Base-by-base conservation (phyloP, 2,888 invertebrate genomes). In the Falcaria lacertinaria region DNA sequence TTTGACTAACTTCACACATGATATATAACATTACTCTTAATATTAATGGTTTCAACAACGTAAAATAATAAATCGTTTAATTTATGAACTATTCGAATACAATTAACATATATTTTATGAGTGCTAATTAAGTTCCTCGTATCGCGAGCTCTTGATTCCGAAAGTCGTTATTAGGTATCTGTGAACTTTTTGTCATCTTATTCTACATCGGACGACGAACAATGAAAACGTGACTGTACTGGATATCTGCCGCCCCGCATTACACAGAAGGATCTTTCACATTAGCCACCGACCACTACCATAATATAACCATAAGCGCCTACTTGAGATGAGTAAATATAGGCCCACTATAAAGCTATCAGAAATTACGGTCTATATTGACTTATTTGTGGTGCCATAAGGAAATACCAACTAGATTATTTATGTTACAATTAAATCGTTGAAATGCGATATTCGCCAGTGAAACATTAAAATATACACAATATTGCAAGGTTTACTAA, bases 151-250 rank as follows among this genome's bases (percentile, higher is more conserved):
- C 63, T 57, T 64, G 73, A 70, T 77, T 64, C 78, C 77, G 80
- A 77, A 80, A 80, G 77, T 81, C 84, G 87, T 89, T 73, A 85
- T 84, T 80, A 74, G 76, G 68, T 75, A 74, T 73, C 74, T 66
- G 74, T 75, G 78, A 76, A 79, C 75, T 87, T 88, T 86, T 88
- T 87, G 80, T 83, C 80, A 69, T 68, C 75, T 79, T 74, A 70
- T 66, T 66, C 65, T n/a, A n/a, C n/a, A n/a, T n/a, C n/a, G n/a
- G n/a, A n/a, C n/a, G n/a, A n/a, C 72, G 75, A 80, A 88, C 87
- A 87, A 88, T 87, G 87, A 80, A 64, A 80, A 87, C 89, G 89
- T 89, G 88, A 87, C 82, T 75, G 78, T 58, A 81, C 76, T 87
- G 67, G 74, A 69, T 76, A 85, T 80, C 72, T 68, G 45, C 44